These are phyloP conservation scores for Cavia porcellus DNA, from an alignment of 2,113 vertebrate genomes.

Conservation along the genomic window DNA sequence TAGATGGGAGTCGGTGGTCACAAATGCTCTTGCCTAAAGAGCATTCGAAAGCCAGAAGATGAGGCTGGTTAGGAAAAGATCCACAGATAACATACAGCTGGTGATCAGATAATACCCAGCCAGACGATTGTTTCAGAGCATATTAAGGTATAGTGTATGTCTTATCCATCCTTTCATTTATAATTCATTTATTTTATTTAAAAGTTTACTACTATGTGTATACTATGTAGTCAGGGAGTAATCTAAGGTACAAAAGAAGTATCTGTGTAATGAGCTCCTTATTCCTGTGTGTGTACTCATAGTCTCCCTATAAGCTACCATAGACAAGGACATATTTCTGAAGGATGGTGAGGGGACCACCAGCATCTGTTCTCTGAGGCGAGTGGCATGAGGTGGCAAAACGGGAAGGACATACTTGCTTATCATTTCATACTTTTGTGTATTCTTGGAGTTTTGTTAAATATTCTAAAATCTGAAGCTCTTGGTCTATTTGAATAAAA, in stretches of 20 bases:
- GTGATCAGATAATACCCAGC: background rate
- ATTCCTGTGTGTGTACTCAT: background rate
- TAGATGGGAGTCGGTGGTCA: background rate
- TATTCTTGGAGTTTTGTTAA: background rate
- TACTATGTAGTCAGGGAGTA: background rate
- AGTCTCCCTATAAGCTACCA: background rate
- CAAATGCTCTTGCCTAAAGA: background rate
- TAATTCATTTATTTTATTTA: background rate
- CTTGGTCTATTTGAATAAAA: background rate
- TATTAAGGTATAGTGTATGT: background rate
- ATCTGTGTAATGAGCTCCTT: background rate
- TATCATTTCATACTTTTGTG: background rate
- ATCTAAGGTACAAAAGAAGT: background rate
- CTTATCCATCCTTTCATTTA: background rate
- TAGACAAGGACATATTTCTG: background rate
- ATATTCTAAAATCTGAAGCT: conserved; percentile 29
- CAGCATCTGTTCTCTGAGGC: background rate
- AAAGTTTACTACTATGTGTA: background rate
- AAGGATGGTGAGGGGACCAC: background rate
- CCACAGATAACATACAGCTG: background rate
- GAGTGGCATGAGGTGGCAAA: background rate
- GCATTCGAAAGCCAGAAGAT: background rate
- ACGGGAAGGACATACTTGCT: conserved; percentile 16
- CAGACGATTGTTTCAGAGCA: background rate
- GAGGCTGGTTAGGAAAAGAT: background rate